Conservation (phyloP, 2,113 vertebrate species). For the Erythrocebus patas region DNA sequence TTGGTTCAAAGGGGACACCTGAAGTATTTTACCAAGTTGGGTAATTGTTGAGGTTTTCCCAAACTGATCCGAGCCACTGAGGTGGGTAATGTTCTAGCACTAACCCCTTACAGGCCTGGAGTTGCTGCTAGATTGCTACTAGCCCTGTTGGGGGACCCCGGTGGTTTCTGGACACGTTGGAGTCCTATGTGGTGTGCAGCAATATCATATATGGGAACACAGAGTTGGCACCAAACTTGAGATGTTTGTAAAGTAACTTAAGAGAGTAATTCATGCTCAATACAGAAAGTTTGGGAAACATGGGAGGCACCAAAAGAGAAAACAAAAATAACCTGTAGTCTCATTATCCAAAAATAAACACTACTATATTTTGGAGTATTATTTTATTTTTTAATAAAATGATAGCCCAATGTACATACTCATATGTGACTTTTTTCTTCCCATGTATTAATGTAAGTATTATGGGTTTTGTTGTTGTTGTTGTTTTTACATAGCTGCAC, state of each 20-base stretch:
- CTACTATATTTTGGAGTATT: slow-evolving; percentile 21
- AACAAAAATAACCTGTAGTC: slow-evolving; percentile 22
- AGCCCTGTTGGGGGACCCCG: not conserved
- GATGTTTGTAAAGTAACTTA: slow-evolving; percentile 26
- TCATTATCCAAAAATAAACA: not conserved
- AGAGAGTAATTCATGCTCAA: not conserved
- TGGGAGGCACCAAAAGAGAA: not conserved
- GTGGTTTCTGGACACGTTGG: not conserved
- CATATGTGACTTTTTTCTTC: not conserved
- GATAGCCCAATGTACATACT: not conserved
- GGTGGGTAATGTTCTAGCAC: not conserved
- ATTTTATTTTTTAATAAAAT: slow-evolving; percentile 1
- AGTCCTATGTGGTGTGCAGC: not conserved
- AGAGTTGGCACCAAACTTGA: not conserved
- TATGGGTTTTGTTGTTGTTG: not conserved
- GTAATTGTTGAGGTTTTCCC: not conserved
- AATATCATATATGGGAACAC: not conserved
- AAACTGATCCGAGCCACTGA: not conserved
- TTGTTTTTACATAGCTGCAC: not conserved
- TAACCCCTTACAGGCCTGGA: not conserved
- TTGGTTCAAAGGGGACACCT: not conserved
- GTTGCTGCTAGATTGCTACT: not conserved
- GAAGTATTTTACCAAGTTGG: not conserved
- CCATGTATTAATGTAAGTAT: not conserved
- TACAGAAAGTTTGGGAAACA: slow-evolving; percentile 5